Conservation (phyloP, 2,888 invertebrate species). For the Sericinus montela region DNA sequence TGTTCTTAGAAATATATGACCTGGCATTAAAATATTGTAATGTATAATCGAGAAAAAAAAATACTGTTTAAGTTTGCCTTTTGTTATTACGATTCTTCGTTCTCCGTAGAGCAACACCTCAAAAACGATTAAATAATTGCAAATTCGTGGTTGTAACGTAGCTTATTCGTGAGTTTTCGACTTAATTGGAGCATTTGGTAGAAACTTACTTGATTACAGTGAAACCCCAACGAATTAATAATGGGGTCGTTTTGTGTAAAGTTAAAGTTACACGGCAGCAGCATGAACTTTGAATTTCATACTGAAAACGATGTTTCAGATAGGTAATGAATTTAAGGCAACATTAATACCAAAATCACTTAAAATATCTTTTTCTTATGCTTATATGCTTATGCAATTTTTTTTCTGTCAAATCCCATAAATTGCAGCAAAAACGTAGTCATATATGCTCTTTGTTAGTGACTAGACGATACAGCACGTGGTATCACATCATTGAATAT, state of each 20-base stretch:
- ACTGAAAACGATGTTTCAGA: neutral
- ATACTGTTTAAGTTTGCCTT: neutral
- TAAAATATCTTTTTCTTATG: too few relatives aligned
- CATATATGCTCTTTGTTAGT: too few relatives aligned
- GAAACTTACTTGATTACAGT: conserved; percentile 61
- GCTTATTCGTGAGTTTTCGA: conserved; percentile 59
- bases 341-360: too few relatives aligned
- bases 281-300: neutral
- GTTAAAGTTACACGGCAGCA: conserved; percentile 7
- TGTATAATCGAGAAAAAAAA: neutral
- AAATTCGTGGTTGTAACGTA: conserved; percentile 55
- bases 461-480: too few relatives aligned
- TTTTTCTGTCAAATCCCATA: too few relatives aligned
- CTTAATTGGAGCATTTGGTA: conserved; percentile 57
- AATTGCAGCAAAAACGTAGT: too few relatives aligned
- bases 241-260: conserved; percentile 41
- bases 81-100: conserved; percentile 35
- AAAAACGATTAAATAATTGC: conserved; percentile 71
- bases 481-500: too few relatives aligned
- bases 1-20: conserved; percentile 6
- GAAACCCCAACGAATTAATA: conserved; percentile 58
- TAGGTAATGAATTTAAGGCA: too few relatives aligned
- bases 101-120: conserved; percentile 64
- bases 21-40: neutral
- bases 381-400: too few relatives aligned